Evolutionary conservation across 2,888 invertebrate species (phyloP).

Genomic region (Zaprionus obscuricornis): DNA sequence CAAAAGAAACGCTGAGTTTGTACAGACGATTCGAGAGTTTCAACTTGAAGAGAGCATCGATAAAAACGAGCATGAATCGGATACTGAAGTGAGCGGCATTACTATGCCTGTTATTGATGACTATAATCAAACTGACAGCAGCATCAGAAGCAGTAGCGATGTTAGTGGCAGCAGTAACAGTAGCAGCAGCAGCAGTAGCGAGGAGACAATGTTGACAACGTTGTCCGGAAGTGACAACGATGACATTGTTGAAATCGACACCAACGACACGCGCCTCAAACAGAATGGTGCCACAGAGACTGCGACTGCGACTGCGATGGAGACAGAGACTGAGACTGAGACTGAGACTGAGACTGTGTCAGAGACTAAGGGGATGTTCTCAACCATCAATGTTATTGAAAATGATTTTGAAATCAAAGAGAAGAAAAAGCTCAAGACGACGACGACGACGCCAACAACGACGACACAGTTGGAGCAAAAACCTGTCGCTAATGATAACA

Average conservation of each 20-base stretch:
- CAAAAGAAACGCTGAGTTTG: slow-evolving; percentile 2
- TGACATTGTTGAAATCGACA: slow-evolving; percentile 72
- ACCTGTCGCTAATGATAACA: slow-evolving; percentile 66
- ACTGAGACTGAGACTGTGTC: too few relatives aligned
- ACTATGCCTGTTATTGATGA: slow-evolving; percentile 72
- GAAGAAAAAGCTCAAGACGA: slow-evolving; percentile 4
- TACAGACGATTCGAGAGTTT: slow-evolving; percentile 18
- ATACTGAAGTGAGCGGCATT: slow-evolving; percentile 44
- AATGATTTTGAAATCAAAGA: slow-evolving; percentile 80
- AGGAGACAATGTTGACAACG: slow-evolving; percentile 32
- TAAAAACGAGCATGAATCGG: slow-evolving; percentile 41
- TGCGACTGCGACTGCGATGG: too few relatives aligned
- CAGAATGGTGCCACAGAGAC: background rate
- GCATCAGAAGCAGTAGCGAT: slow-evolving; percentile 36
- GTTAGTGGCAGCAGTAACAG: slow-evolving; percentile 16
- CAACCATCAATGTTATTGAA: slow-evolving; percentile 57
- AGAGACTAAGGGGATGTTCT: slow-evolving; percentile 20
- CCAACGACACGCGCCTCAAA: slow-evolving; percentile 27
- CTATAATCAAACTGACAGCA: slow-evolving; percentile 77
- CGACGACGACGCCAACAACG: background rate
- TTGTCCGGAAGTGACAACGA: slow-evolving; percentile 55
- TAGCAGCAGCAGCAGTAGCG: slow-evolving; percentile 23
- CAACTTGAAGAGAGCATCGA: slow-evolving; percentile 27
- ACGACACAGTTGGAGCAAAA: slow-evolving; percentile 24
- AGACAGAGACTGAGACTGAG: too few relatives aligned